Conservation (phyloP, 2,888 invertebrate species). For the Leptinotarsa rubiginosa region DNA sequence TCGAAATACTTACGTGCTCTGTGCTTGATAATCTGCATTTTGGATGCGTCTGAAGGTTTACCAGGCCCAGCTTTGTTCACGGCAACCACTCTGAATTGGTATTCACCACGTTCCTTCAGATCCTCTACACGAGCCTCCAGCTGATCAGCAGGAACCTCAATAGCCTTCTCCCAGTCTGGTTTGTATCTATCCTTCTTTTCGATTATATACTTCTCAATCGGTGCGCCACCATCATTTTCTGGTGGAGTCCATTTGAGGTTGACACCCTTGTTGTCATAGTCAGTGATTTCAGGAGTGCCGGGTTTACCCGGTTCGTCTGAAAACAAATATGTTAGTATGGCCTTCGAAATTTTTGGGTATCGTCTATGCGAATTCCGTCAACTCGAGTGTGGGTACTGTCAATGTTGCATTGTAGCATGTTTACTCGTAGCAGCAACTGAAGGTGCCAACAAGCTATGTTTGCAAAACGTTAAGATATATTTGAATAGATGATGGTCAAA, state of each 20-base stretch:
- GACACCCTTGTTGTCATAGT: slow-evolving; percentile 94
- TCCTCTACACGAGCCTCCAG: slow-evolving; percentile 84
- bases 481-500: too few species aligned
- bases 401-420: background rate
- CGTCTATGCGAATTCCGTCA: too few species aligned
- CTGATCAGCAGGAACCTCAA: slow-evolving; percentile 82
- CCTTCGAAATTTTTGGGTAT: too few species aligned
- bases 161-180: slow-evolving; percentile 90
- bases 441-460: too few species aligned
- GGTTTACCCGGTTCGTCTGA: slow-evolving; percentile 89
- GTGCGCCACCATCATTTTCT: slow-evolving; percentile 89
- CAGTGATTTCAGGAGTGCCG: slow-evolving; percentile 89
- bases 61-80: slow-evolving; percentile 94
- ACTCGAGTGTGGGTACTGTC: too few species aligned
- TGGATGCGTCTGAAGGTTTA: slow-evolving; percentile 90
- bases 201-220: slow-evolving; percentile 92
- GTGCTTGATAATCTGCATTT: slow-evolving; percentile 88
- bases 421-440: background rate
- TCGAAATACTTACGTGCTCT: slow-evolving; percentile 79
- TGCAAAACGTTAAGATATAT: too few species aligned
- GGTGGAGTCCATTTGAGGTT: slow-evolving; percentile 93
- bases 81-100: slow-evolving; percentile 90
- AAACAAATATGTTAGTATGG: slow-evolving; percentile 21
- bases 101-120: slow-evolving; percentile 90
- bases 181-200: slow-evolving; percentile 90